phyloP scores from a whole-genome alignment of 2,888 invertebrate species.

The Nesidiocoris tenuis region DNA sequence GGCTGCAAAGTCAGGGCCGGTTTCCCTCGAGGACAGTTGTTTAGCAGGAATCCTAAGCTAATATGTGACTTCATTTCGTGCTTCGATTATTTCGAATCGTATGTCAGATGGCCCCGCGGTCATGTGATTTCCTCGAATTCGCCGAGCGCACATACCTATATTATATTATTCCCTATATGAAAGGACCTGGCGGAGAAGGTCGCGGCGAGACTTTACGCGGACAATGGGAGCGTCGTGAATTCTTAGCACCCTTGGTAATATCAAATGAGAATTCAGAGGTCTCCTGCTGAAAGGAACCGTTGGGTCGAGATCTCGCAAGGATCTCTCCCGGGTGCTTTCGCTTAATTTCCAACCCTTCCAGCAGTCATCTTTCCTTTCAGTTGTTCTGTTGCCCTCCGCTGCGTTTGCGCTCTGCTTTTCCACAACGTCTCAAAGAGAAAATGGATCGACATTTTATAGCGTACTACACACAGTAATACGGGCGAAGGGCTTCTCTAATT shows the following conservation, averaged over 20 bases:
- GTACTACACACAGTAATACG: neutral
- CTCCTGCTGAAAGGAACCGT: constrained; percentile 19
- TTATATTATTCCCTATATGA: too few species aligned
- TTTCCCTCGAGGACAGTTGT: too few species aligned
- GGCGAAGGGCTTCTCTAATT: neutral
- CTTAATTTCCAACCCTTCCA: constrained; percentile 20
- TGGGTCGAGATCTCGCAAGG: neutral
- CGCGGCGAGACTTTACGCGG: neutral
- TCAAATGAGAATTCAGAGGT: constrained; percentile 31
- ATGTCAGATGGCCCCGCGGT: too few species aligned
- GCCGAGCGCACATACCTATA: too few species aligned
- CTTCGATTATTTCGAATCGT: too few species aligned
- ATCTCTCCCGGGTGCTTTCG: constrained; percentile 9
- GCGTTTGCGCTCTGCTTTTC: neutral
- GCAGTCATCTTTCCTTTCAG: neutral
- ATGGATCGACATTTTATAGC: constrained; percentile 24
- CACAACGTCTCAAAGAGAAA: constrained; percentile 12
- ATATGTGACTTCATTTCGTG: too few species aligned
- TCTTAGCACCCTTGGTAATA: constrained; percentile 22
- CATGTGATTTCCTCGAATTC: too few species aligned
- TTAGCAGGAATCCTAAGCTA: too few species aligned
- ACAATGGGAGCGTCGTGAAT: neutral
- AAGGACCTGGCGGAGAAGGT: neutral
- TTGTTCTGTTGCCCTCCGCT: neutral
- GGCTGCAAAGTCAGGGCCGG: too few species aligned